Evolutionary conservation across 2,888 invertebrate genomes (phyloP), one percentile per base, ranked within the genome.

Genomic region (Argyra leucocephala): DNA sequence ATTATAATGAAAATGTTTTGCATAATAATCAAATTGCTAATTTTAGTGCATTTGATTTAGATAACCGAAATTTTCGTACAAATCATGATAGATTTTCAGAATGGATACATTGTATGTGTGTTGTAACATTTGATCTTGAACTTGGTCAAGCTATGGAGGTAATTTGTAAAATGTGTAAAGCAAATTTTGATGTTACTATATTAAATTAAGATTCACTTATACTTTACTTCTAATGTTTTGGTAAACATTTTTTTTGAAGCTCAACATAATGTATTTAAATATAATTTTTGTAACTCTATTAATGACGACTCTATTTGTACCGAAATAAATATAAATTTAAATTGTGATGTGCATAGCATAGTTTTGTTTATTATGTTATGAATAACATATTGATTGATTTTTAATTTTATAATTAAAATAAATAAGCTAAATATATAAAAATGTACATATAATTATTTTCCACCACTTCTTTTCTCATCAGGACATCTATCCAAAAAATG

Each of bases 81-180:
- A 15, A 18, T 15, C 2, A 23, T 23, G 18, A 59, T 5, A 23
- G 23, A 24, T 59, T 59, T 59, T 59, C 59, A 15, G 92, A 95
- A 79, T 99, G 99, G 99, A 84, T 99, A 70, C 93, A 97, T 77
- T 97, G 96, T 76, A 90, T 99, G 73, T 97, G 97, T 80, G 91
- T 99, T 68, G 97, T 99, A 63, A 98, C 97, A 12, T 99, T 99
- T 82, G 99, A 99, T 83, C 83, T 99, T 73, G 99, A 99, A 82
- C 83, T 99, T 66, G 99, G 99, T 21, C 99, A 99, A 82, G 94
- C 95, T n/a, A 87, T 97, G 81, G 97, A 98, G 85, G 90, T 90
- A 76, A 74, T 66, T 18, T n/a, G n/a, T n/a, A n/a, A n/a, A n/a
- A n/a, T n/a, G n/a, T n/a, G n/a, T n/a, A n/a, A n/a, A n/a, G n/a